Percentiles rank a stretch among this genome's conserved stretches.
phyloP scores from a whole-genome alignment of 2,797 vertebrate genomes.

The Lophius americanus region DNA sequence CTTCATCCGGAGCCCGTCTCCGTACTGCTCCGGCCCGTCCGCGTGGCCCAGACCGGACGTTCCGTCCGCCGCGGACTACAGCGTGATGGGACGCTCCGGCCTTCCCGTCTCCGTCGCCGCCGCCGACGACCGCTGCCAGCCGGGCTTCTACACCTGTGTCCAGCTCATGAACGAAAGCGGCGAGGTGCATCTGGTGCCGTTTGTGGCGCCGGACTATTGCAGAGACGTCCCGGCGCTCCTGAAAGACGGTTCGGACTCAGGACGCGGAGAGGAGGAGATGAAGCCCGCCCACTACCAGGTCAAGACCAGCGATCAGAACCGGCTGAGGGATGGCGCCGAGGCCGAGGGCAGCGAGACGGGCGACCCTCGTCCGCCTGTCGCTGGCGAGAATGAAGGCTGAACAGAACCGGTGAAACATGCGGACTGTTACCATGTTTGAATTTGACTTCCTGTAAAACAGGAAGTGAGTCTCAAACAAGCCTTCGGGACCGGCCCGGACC shows the following conservation, averaged over 20 bases:
- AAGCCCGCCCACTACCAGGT: constrained; percentile 38
- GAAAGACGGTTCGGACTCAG: background rate
- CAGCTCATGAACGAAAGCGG: constrained; percentile 70
- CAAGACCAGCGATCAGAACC: constrained; percentile 6
- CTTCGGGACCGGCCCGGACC: no score
- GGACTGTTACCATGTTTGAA: background rate
- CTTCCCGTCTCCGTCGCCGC: background rate
- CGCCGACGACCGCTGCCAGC: background rate
- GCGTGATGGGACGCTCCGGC: constrained; percentile 39
- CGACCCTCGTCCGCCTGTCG: constrained; percentile 53
- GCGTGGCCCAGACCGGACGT: constrained; percentile 37
- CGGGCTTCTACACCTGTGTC: constrained; percentile 83
- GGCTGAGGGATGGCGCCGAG: background rate
- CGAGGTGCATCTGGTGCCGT: constrained; percentile 78
- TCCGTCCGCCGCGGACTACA: constrained; percentile 67
- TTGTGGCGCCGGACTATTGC: constrained; percentile 49
- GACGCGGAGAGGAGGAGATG: constrained; percentile 40
- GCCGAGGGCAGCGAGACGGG: constrained; percentile 42
- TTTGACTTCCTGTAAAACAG: constrained; percentile 1
- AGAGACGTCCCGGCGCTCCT: constrained; percentile 24
- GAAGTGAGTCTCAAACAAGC: background rate
- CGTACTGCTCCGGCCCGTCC: constrained; percentile 30
- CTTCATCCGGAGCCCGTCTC: constrained; percentile 12
- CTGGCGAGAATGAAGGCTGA: constrained; percentile 41
- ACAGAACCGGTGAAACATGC: background rate